A percentile compares a stretch with the other conserved stretches of the same genome.
phyloP scores from a whole-genome alignment of 2,113 vertebrate species.

The Bubo scandiacus region DNA sequence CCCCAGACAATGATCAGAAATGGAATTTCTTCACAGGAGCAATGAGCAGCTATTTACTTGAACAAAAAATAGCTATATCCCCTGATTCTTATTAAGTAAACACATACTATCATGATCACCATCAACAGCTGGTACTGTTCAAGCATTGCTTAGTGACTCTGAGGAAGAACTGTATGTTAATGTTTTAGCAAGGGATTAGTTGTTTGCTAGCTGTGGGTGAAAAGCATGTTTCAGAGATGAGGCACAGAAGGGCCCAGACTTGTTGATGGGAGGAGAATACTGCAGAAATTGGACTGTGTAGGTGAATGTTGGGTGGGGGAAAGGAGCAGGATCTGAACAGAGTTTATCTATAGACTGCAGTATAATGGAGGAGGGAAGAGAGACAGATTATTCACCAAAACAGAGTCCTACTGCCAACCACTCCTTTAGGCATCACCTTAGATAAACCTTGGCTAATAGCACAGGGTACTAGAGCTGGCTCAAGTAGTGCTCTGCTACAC shows the following conservation, averaged over 20 bases:
- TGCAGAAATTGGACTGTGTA: slow-evolving; percentile 21
- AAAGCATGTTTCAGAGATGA: background rate
- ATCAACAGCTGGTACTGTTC: background rate
- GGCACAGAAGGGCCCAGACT: slow-evolving; percentile 6
- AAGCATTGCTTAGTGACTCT: background rate
- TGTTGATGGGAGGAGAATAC: background rate
- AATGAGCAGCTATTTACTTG: background rate
- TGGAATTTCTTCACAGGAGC: background rate
- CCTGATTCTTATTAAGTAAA: background rate
- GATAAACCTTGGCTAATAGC: background rate
- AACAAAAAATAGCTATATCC: background rate
- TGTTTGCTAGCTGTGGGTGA: background rate
- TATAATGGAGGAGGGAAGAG: background rate
- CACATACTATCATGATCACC: background rate
- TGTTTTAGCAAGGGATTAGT: background rate
- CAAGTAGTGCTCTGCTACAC: background rate
- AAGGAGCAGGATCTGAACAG: background rate
- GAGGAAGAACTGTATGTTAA: background rate
- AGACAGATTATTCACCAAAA: background rate
- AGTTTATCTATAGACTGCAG: background rate
- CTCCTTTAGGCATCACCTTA: background rate
- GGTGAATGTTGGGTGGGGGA: background rate
- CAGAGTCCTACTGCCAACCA: background rate
- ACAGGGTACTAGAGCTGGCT: background rate
- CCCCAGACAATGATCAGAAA: background rate